Base-by-base conservation (phyloP, 2,113 vertebrate genomes). In the Pomatostomus ruficeps region DNA sequence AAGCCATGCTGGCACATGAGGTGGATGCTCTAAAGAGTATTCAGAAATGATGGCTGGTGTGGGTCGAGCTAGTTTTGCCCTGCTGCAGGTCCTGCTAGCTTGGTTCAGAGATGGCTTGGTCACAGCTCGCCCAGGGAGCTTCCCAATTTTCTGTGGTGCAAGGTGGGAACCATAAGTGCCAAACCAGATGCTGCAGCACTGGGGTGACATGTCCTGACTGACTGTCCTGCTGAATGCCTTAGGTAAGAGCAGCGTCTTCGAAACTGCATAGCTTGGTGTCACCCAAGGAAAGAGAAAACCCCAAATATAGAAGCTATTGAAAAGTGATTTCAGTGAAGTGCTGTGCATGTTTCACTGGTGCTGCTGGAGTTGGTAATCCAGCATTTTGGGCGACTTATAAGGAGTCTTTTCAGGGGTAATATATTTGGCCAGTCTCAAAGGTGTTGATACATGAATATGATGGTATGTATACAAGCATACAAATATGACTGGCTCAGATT, bases 211-310 rank as follows among this genome's bases (percentile, higher is more conserved):
- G 31, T 68, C 46, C 77, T 68, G 40, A 9, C 48, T 67, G 8
- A 14, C 36, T 54, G 52, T 21, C 26, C 31, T 82, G 43, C 4
- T 36, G 48, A 92, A 55, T 6, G 7, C 13, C 45, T 61, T 15
- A 43, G 0, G 0, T 4, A 51, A 35, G 11, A 75, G 43, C 38
- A 73, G 31, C 0, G 9, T 28, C 31, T 45, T 38, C 45, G 42
- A 66, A 52, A 46, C 7, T 14, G 24, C 7, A 19, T 0, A 45
- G 33, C 16, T 51, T 18, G 45, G 29, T 55, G 26, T 14, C 58
- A 86, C 36, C 28, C 67, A 70, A 68, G 22, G 58, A 85, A 85
- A 80, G 31, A 45, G 18, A 70, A 68, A 93, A 85, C n/a, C 1
- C 9, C 12, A 85, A 82, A 71, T 10, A 9, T 0, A 58, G 65